Evolutionary conservation across 2,797 vertebrate species (phyloP).

Genomic region (Gymnoscopelus microlampas): DNA sequence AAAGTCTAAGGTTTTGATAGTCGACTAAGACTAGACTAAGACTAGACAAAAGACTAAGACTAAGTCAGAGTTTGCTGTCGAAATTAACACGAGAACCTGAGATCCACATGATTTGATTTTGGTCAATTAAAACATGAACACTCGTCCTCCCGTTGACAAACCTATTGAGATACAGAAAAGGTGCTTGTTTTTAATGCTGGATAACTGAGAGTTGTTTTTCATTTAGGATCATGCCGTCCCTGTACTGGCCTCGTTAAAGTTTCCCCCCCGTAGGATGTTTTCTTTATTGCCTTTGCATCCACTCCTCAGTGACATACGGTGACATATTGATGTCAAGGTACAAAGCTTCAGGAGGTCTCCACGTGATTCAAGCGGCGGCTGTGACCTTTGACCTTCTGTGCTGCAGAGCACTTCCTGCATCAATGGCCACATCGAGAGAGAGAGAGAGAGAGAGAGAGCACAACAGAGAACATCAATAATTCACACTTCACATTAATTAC

Average conservation of each 20-base stretch:
- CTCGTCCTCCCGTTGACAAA: neutral
- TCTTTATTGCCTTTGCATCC: slow-evolving; percentile 1
- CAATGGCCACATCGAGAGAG: neutral
- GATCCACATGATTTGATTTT: neutral
- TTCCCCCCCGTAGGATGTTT: neutral
- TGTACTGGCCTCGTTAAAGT: neutral
- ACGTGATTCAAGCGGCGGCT: neutral
- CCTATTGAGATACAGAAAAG: neutral
- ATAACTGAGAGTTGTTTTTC: neutral
- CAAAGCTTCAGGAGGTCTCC: neutral
- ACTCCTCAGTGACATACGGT: neutral
- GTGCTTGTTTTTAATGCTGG: neutral
- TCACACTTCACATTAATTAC: slow-evolving; percentile 44
- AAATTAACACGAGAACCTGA: too few relatives aligned
- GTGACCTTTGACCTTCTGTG: slow-evolving; percentile 20
- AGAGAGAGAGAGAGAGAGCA: neutral
- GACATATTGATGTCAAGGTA: neutral
- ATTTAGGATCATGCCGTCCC: too few relatives aligned
- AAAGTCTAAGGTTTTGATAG: too few relatives aligned
- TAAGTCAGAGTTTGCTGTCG: too few relatives aligned
- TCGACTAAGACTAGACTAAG: too few relatives aligned
- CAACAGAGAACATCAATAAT: slow-evolving; percentile 36
- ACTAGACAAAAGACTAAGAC: too few relatives aligned
- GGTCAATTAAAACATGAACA: neutral
- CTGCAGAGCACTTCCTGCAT: neutral